Evolutionary conservation across 2,797 vertebrate genomes (phyloP).

Genomic region (Vipera ursinii): DNA sequence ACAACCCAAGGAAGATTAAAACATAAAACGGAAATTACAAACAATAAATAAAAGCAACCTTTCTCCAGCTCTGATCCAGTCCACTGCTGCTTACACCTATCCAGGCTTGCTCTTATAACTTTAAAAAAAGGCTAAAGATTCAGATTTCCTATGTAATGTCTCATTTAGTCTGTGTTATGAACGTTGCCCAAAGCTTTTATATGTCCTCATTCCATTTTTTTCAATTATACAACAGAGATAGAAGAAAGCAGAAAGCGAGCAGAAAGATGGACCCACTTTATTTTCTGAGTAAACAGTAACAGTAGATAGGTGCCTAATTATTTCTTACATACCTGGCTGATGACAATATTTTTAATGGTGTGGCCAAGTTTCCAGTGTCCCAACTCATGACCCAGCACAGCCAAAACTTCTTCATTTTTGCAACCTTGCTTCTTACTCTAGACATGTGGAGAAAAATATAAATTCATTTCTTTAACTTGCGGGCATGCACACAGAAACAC

Average conservation of each 20-base stretch:
- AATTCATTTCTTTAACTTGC: neutral
- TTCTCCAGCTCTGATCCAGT: neutral
- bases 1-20: neutral
- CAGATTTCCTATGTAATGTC: neutral
- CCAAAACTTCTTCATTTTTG: conserved; percentile 94
- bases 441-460: neutral
- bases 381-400: conserved; percentile 94
- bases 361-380: conserved; percentile 99
- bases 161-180: neutral
- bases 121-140: neutral
- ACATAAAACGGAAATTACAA: neutral
- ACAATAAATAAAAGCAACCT: neutral
- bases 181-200: neutral
- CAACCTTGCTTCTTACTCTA: conserved; percentile 97
- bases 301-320: neutral
- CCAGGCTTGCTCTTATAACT: neutral
- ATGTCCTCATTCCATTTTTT: neutral
- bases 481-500: neutral
- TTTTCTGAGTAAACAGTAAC: conserved; percentile 13
- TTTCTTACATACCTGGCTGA: conserved; percentile 86
- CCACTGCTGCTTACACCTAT: neutral
- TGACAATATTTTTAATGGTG: conserved; percentile 95
- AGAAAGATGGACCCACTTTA: neutral
- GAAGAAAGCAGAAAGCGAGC: neutral
- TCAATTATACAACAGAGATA: neutral